Percentiles rank a stretch among this genome's conserved stretches.
phyloP scores from a whole-genome alignment of 2,113 vertebrate genomes.

The Nipponia nippon region DNA sequence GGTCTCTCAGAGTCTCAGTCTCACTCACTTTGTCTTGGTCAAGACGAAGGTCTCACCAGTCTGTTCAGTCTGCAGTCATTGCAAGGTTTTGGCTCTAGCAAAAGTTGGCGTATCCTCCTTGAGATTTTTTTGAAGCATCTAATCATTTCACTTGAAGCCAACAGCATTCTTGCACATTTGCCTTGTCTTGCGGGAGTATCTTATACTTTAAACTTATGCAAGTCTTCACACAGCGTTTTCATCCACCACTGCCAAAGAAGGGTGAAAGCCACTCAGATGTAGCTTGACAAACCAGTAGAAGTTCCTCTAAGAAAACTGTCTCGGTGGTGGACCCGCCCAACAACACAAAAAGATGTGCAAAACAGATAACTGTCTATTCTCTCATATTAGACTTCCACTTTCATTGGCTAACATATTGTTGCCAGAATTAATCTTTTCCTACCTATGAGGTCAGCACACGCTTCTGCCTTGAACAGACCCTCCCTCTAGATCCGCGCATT shows the following conservation, averaged over 20 bases:
- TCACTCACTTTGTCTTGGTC: background rate
- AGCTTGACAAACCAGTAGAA: background rate
- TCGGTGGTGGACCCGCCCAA: background rate
- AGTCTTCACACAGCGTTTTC: background rate
- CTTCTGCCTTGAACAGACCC: background rate
- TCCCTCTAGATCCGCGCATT: background rate
- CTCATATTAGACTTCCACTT: background rate
- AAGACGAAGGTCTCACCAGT: background rate
- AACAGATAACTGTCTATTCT: background rate
- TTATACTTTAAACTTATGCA: background rate
- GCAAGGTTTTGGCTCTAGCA: background rate
- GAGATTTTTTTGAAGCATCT: background rate
- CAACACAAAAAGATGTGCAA: background rate
- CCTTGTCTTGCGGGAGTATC: background rate
- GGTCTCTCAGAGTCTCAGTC: background rate
- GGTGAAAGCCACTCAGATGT: background rate
- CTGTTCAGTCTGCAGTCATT: background rate
- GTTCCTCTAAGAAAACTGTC: background rate
- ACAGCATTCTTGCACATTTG: background rate
- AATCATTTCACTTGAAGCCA: background rate
- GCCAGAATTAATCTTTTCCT: background rate
- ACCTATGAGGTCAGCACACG: rapidly evolving
- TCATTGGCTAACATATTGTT: background rate
- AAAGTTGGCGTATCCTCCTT: background rate
- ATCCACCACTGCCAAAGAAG: background rate